These are phyloP conservation scores for Halcyon malimbica DNA, from an alignment of 2,113 vertebrate species.

Conservation along the genomic window DNA sequence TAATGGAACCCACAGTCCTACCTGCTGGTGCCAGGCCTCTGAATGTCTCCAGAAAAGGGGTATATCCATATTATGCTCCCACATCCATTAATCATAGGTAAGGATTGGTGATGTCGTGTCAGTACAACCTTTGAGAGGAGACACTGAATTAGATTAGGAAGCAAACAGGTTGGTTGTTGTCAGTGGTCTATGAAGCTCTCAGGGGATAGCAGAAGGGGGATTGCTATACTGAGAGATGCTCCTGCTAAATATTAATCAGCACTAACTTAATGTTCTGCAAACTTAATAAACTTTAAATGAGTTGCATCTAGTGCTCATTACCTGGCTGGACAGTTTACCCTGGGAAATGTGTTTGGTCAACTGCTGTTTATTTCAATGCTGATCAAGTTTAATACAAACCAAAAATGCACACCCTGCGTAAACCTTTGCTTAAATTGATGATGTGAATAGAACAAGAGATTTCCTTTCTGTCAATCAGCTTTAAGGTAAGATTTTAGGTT, in stretches of 20 bases:
- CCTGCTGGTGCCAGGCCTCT: background rate
- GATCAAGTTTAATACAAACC: background rate
- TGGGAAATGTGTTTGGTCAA: background rate
- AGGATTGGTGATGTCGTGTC: background rate
- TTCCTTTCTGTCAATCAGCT: background rate
- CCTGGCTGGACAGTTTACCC: background rate
- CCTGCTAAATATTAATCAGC: background rate
- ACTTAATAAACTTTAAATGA: background rate
- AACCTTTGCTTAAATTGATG: rapidly evolving
- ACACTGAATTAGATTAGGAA: background rate
- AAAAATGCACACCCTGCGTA: background rate
- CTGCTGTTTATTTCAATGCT: background rate
- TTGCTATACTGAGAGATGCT: background rate
- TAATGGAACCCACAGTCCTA: background rate
- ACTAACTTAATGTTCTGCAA: background rate
- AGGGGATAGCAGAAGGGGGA: background rate
- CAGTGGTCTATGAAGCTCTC: background rate
- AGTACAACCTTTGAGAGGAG: background rate
- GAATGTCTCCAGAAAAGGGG: background rate
- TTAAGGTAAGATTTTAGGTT: background rate
- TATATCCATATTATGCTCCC: background rate
- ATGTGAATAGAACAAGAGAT: background rate
- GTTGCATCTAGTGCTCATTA: background rate
- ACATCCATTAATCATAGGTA: background rate
- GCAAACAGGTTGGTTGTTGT: background rate